Evolutionary conservation across 2,797 vertebrate species (phyloP).

Genomic region (Notolabrus celidotus): DNA sequence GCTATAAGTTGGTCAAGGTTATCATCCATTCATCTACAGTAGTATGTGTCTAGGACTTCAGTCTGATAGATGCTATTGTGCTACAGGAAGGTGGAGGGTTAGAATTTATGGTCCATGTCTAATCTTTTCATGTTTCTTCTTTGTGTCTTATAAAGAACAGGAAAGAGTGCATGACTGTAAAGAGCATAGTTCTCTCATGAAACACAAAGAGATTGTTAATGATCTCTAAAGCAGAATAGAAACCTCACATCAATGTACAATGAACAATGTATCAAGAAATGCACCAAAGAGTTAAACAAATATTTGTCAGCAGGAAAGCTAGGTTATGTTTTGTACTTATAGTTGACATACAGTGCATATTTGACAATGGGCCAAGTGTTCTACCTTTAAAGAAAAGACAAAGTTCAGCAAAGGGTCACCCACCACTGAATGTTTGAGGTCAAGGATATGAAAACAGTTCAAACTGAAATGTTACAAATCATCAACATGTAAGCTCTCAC

Average conservation of each 20-base stretch:
- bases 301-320: slow-evolving; percentile 29
- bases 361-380: slow-evolving; percentile 3
- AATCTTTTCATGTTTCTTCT: slow-evolving; percentile 42
- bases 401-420: slow-evolving; percentile 29
- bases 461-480: neutral
- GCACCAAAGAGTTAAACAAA: slow-evolving; percentile 37
- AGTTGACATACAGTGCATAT: slow-evolving; percentile 11
- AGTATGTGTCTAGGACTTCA: too few species aligned
- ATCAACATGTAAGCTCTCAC: neutral
- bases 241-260: slow-evolving; percentile 4
- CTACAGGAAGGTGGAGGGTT: neutral
- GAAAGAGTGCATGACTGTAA: slow-evolving; percentile 30
- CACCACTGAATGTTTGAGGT: neutral
- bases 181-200: slow-evolving; percentile 23
- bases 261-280: neutral
- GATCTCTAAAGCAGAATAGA: slow-evolving; percentile 45
- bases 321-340: neutral
- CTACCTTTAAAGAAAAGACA: slow-evolving; percentile 5
- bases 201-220: slow-evolving; percentile 61
- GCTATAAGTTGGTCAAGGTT: too few species aligned
- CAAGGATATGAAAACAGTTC: neutral
- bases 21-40: too few species aligned
- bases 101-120: slow-evolving; percentile 35
- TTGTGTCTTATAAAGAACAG: slow-evolving; percentile 27
- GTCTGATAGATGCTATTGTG: neutral